phyloP scores from a whole-genome alignment of 2,797 vertebrate genomes.

The Sebastes aleutianus region DNA sequence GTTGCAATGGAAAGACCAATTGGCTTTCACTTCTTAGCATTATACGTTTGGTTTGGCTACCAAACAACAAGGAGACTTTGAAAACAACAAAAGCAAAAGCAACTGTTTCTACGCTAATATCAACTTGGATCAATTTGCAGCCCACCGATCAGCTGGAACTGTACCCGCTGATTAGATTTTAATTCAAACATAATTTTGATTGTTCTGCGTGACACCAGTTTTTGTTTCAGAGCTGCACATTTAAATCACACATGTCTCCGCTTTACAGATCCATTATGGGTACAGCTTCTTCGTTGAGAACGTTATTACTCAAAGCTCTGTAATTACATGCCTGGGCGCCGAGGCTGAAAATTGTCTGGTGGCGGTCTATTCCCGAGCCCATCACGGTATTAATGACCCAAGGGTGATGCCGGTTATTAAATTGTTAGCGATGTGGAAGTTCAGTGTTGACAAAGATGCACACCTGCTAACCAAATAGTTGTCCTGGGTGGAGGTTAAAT shows the following conservation, averaged over 20 bases:
- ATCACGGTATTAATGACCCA: slow-evolving; percentile 56
- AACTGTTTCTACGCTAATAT: background rate
- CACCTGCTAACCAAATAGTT: slow-evolving; percentile 24
- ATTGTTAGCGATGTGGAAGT: slow-evolving; percentile 32
- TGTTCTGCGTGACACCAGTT: background rate
- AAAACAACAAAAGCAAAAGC: slow-evolving; percentile 1
- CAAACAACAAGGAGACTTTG: slow-evolving; percentile 17
- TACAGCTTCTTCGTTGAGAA: slow-evolving; percentile 41
- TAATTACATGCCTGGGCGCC: slow-evolving; percentile 65
- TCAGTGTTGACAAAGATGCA: slow-evolving; percentile 36
- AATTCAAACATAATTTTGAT: slow-evolving; percentile 21
- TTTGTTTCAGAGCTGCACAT: slow-evolving; percentile 16
- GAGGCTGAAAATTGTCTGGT: slow-evolving; percentile 61
- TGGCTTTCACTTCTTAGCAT: background rate
- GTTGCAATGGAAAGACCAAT: background rate
- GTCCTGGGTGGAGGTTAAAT: slow-evolving; percentile 3
- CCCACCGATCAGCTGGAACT: background rate
- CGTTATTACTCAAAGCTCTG: slow-evolving; percentile 53
- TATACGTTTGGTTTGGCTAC: background rate
- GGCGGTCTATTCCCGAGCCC: slow-evolving; percentile 54
- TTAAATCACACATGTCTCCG: slow-evolving; percentile 4
- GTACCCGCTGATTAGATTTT: background rate
- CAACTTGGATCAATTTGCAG: background rate
- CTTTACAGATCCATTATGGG: slow-evolving; percentile 37
- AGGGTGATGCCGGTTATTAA: slow-evolving; percentile 48